Percentiles rank a stretch among this genome's conserved stretches.
These are phyloP conservation scores for Psilopsiagon aymara DNA, from an alignment of 2,113 vertebrate genomes.

Conservation along the genomic window DNA sequence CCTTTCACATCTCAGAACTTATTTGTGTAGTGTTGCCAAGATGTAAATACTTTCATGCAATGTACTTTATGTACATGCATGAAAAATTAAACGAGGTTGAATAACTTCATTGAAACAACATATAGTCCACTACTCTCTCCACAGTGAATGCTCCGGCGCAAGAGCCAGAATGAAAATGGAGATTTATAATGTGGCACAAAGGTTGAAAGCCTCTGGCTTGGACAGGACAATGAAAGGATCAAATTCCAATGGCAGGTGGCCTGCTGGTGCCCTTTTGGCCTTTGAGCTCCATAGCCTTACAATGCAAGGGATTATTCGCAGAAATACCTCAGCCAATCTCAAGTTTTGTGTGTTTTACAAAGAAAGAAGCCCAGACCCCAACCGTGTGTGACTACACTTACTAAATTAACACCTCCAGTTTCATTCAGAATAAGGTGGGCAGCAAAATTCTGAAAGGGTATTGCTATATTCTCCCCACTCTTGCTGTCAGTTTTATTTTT, in stretches of 20 bases:
- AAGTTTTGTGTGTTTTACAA: neutral
- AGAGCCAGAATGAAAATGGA: neutral
- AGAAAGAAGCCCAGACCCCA: neutral
- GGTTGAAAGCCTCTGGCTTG: neutral
- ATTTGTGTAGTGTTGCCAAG: neutral
- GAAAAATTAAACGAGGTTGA: neutral
- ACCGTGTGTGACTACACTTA: neutral
- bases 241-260: neutral
- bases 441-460: neutral
- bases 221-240: conserved; percentile 18
- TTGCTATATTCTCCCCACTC: neutral
- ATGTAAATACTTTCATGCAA: neutral
- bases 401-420: neutral
- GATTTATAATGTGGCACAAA: neutral
- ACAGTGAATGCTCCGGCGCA: neutral
- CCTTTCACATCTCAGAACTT: neutral
- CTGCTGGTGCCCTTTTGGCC: neutral
- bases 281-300: neutral
- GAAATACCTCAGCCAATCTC: neutral
- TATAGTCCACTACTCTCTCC: neutral
- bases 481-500: neutral
- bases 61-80: neutral
- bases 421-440: neutral
- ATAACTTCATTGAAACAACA: neutral
- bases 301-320: conserved; percentile 4